These are phyloP conservation scores for Drosophila subsilvestris DNA, from an alignment of 2,888 invertebrate genomes.

Conservation along the genomic window DNA sequence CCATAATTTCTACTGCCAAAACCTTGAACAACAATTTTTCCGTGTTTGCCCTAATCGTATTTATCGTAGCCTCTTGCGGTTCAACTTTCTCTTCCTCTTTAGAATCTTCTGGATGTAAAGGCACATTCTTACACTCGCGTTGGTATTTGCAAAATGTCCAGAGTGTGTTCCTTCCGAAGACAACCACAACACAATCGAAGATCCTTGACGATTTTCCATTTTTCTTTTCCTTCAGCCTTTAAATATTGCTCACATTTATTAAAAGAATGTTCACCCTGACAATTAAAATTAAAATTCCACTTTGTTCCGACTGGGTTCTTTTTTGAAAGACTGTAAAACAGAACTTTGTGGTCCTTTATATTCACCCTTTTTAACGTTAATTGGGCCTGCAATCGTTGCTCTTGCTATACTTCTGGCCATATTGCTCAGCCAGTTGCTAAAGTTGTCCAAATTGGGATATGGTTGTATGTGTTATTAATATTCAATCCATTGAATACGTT, in stretches of 20 bases:
- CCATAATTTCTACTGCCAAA: background rate
- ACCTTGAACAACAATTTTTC: too few relatives aligned
- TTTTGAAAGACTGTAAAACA: too few relatives aligned
- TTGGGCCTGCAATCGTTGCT: background rate
- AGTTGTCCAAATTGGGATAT: background rate
- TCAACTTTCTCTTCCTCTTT: too few relatives aligned
- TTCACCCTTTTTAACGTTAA: too few relatives aligned
- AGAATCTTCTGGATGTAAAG: too few relatives aligned
- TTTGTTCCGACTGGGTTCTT: too few relatives aligned
- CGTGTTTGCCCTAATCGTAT: too few relatives aligned
- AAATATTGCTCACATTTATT: background rate
- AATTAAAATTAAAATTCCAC: too few relatives aligned
- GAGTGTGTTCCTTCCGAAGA: background rate
- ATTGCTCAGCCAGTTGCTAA: background rate
- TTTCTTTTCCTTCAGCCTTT: background rate
- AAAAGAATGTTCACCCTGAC: background rate
- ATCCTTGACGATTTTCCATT: background rate
- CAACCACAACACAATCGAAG: background rate
- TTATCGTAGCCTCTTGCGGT: too few relatives aligned
- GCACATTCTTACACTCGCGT: too few relatives aligned
- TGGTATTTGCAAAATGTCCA: background rate
- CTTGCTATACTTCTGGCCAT: background rate
- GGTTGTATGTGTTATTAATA: background rate
- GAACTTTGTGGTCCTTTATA: too few relatives aligned
- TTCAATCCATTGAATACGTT: conserved; percentile 3